These are phyloP conservation scores for Galerucella calmariensis DNA, from an alignment of 2,888 invertebrate genomes.

Conservation along the genomic window DNA sequence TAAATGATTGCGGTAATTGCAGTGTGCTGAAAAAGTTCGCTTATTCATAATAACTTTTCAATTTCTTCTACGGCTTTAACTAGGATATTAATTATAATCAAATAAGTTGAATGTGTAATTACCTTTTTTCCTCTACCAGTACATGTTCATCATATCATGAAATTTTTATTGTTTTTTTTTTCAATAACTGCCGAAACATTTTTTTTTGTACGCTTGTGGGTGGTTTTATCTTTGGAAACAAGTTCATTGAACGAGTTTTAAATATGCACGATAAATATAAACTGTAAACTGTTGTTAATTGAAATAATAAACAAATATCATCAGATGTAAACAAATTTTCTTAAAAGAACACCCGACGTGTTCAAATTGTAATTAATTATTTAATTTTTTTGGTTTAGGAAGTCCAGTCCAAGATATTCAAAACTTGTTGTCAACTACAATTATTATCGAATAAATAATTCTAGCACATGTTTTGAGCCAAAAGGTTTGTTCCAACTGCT, in stretches of 20 bases:
- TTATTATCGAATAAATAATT: no score
- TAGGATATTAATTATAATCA: no score
- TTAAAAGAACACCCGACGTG: not conserved
- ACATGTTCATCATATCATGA: not conserved
- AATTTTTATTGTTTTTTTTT: not conserved
- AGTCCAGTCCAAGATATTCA: not conserved
- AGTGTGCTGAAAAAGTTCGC: not conserved
- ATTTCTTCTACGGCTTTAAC: no score
- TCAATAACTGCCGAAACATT: not conserved
- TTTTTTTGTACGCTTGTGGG: constrained; percentile 9
- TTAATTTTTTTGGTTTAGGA: not conserved
- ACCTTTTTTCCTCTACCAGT: no score
- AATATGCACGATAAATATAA: constrained; percentile 35
- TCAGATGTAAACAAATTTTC: constrained; percentile 20
- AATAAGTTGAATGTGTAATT: no score
- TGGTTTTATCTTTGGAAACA: constrained; percentile 26
- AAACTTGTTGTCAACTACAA: no score
- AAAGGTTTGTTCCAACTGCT: no score
- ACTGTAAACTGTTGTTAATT: constrained; percentile 39
- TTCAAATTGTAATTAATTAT: not conserved
- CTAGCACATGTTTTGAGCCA: no score
- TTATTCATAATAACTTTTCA: no score
- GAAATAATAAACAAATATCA: constrained; percentile 39
- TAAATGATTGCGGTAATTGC: not conserved
- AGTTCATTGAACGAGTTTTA: constrained; percentile 38